These are phyloP conservation scores for Allacma fusca DNA, from an alignment of 2,888 invertebrate species.

Conservation along the genomic window DNA sequence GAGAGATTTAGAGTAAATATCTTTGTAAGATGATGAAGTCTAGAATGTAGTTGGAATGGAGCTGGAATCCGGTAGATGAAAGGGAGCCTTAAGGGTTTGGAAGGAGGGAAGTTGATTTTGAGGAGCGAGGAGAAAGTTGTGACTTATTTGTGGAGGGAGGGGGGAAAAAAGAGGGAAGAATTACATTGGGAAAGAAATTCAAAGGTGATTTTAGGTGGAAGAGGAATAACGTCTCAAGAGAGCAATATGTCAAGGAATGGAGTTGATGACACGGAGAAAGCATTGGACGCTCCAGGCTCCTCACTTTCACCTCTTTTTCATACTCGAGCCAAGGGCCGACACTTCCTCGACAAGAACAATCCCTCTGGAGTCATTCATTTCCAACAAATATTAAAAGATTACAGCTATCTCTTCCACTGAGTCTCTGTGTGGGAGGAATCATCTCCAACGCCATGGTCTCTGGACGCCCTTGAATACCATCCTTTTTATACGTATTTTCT, in stretches of 20 bases:
- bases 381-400: conserved; percentile 39
- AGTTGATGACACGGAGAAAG: conserved; percentile 46
- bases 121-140: no score
- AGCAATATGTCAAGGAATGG: conserved; percentile 47
- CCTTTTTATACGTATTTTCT: no score
- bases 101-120: no score
- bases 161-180: neutral
- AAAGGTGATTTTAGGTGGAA: conserved; percentile 30
- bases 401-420: conserved; percentile 7
- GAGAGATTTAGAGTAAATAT: no score
- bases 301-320: conserved; percentile 29
- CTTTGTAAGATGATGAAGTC: no score
- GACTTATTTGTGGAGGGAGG: neutral
- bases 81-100: no score
- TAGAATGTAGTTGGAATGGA: no score
- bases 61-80: no score
- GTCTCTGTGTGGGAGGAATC: neutral
- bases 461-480: neutral
- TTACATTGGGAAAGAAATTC: conserved; percentile 30
- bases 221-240: conserved; percentile 41
- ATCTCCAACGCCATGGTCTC: neutral
- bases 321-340: conserved; percentile 13
- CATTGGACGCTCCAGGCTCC: conserved; percentile 40
- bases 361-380: conserved; percentile 41
- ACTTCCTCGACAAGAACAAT: conserved; percentile 43